Conservation (phyloP, 1,140 invertebrate species). For the Reticulitermes speratus region DNA sequence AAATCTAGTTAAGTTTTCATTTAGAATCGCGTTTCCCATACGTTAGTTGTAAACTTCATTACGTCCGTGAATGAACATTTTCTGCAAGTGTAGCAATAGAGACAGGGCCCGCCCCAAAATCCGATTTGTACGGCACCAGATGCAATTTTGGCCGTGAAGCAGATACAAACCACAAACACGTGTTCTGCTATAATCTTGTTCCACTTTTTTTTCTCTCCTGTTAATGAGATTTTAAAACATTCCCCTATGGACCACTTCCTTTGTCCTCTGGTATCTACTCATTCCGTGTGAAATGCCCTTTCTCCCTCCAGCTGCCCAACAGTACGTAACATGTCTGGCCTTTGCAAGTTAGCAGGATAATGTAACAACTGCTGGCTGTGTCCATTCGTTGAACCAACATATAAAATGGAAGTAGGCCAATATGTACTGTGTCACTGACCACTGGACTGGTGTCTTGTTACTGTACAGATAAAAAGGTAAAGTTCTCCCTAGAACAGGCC, state of each 20-base stretch:
- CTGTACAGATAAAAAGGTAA: no score
- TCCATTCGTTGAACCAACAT: not conserved
- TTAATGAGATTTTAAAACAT: conserved; percentile 13
- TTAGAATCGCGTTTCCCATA: not conserved
- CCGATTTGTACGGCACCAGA: not conserved
- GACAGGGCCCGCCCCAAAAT: not conserved
- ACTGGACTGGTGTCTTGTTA: not conserved
- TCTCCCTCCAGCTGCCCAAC: not conserved
- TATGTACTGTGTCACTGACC: not conserved
- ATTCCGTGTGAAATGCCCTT: not conserved
- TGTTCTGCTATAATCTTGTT: not conserved
- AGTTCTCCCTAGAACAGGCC: no score
- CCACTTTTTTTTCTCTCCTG: not conserved
- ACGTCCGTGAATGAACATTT: not conserved
- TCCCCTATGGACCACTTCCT: not conserved
- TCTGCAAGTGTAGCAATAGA: not conserved
- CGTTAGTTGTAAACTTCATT: conserved; percentile 8
- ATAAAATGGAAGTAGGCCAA: not conserved
- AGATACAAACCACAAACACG: not conserved
- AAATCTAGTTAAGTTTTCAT: not conserved
- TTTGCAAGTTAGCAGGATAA: not conserved
- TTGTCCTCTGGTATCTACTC: not conserved
- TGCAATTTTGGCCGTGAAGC: not conserved
- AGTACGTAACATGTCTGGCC: not conserved
- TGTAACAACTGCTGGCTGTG: not conserved